Evolutionary conservation across 2,113 vertebrate species (phyloP).

Genomic region (Arizona elegans): DNA sequence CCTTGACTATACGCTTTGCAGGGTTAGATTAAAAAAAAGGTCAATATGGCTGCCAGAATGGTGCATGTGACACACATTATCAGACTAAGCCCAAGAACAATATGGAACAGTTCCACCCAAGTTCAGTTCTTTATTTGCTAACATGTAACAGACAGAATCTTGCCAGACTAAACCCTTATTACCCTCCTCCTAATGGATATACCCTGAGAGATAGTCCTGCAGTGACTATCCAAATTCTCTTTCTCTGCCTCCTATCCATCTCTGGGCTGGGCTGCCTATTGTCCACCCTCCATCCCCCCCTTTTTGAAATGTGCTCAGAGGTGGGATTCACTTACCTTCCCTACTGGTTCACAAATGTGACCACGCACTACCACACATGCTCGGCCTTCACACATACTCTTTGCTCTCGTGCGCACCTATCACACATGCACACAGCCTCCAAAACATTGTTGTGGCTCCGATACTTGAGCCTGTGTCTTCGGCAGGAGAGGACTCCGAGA

Average conservation of each 20-base stretch:
- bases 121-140: neutral
- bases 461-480: too few species aligned
- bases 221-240: neutral
- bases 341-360: too few species aligned
- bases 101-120: neutral
- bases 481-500: too few species aligned
- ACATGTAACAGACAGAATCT: neutral
- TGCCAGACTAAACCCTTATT: neutral
- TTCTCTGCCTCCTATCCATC: neutral
- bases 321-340: too few species aligned
- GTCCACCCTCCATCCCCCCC: too few species aligned
- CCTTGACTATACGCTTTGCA: neutral
- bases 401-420: too few species aligned
- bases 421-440: too few species aligned
- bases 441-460: too few species aligned
- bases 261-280: neutral
- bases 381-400: too few species aligned
- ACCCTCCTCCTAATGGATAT: neutral
- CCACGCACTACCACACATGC: too few species aligned
- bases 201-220: neutral
- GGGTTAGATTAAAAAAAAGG: neutral
- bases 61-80: neutral
- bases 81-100: too few species aligned
- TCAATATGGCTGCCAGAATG: neutral
- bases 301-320: too few species aligned